A percentile compares a stretch with the other conserved stretches of the same genome.
These are phyloP conservation scores for Laterallus jamaicensis DNA, from an alignment of 2,113 vertebrate genomes.

Conservation along the genomic window DNA sequence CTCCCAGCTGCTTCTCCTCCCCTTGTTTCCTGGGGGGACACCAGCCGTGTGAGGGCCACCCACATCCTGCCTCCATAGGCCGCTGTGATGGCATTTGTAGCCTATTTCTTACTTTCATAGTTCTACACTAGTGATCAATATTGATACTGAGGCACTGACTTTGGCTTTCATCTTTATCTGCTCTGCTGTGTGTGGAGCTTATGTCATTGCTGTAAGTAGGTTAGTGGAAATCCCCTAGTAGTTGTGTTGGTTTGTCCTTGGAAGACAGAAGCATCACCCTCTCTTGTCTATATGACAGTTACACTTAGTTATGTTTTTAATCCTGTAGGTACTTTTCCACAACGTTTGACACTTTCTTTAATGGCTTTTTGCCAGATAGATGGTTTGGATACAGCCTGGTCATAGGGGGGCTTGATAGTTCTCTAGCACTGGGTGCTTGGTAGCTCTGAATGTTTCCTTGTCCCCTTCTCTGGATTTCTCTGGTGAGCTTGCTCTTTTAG, in stretches of 20 bases:
- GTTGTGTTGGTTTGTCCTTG: neutral
- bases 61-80: neutral
- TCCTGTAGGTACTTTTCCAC: rapidly evolving
- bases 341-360: neutral
- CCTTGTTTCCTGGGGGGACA: neutral
- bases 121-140: neutral
- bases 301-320: neutral
- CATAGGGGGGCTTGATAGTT: neutral
- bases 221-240: neutral
- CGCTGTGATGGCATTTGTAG: neutral
- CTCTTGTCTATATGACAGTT: neutral
- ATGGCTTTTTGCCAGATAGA: neutral
- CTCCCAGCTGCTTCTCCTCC: neutral
- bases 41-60: rapidly evolving
- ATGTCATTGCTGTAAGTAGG: neutral
- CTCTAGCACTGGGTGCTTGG: neutral
- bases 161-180: neutral
- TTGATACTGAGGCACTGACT: neutral
- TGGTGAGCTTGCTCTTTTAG: neutral
- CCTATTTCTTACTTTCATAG: neutral
- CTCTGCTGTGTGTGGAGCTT: neutral
- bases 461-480: neutral
- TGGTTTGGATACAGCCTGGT: neutral
- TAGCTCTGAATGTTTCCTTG: neutral
- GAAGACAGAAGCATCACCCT: neutral